Evolutionary conservation across 2,113 vertebrate genomes (phyloP).

Genomic region (Caretta caretta): DNA sequence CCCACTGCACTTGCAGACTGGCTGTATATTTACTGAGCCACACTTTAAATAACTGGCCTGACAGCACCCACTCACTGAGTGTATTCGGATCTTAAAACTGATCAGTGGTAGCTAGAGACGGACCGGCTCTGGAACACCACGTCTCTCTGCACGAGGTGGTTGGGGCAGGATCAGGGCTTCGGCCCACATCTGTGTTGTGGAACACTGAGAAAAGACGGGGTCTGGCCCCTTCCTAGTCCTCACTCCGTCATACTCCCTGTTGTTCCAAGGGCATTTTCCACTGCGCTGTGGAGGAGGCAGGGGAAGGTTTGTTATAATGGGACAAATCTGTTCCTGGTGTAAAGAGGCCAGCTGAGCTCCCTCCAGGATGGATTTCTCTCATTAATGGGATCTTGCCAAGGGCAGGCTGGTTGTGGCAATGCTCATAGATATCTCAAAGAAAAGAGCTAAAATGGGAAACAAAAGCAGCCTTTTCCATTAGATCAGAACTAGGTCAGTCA

Average conservation of each 20-base stretch:
- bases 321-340: constrained; percentile 9
- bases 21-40: constrained; percentile 79
- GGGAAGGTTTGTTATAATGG: background rate
- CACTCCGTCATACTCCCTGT: background rate
- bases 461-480: constrained; percentile 33
- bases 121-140: background rate
- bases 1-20: constrained; percentile 84
- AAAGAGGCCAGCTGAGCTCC: constrained; percentile 42
- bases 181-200: fast-evolving
- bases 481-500: constrained; percentile 47
- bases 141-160: background rate
- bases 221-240: background rate
- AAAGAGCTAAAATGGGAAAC: constrained; percentile 53
- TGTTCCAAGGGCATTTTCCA: constrained; percentile 26
- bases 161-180: background rate
- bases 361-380: constrained; percentile 26
- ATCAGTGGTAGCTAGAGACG: background rate
- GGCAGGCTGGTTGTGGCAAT: constrained; percentile 39
- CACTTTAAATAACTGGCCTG: background rate
- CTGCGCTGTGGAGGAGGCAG: background rate
- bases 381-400: constrained; percentile 16
- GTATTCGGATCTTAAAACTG: fast-evolving
- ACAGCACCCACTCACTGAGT: background rate
- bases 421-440: constrained; percentile 39
- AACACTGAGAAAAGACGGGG: background rate